Base-by-base conservation (phyloP, 2,797 vertebrate species). In the Schizopygopsis pylzovi region DNA sequence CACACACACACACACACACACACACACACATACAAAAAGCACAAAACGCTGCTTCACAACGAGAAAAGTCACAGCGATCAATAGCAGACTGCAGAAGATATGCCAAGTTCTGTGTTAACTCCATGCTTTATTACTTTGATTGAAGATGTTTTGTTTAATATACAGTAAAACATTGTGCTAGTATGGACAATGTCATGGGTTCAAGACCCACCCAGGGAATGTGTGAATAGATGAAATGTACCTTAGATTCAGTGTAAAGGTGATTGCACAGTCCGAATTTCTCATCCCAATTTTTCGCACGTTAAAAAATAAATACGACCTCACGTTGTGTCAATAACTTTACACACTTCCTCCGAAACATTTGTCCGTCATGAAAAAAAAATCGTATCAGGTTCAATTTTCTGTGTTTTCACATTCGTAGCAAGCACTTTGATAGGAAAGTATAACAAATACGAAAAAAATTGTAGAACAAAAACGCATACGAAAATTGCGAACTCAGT, bases 21-120 rank as follows among this genome's bases (percentile, higher is more conserved):
- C 28, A 33, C 28, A 54, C 28, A 33, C 28, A 33, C 28, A 54
- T 0, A 47, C 15, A 49, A 76, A 28, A 67, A 49, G 37, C 25
- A 71, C 33, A 49, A 43, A 41, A 67, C 6, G n/a, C 47, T 76
- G 72, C 37, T 54, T 49, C 54, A 72, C 70, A 45, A 56, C 1
- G 3, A 45, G 54, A 49, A 49, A 70, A 81, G 70, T 93, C 92
- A 88, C 84, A 85, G 89, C 91, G 91, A 94, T 91, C 88, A 65
- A 88, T 90, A 90, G 88, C 88, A 79, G 39, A 72, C 81, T 79
- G 49, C 61, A 72, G 22, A 59, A 9, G 68, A 56, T 82, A 59
- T 72, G 68, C 28, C 77, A 47, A 45, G 9, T 77, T n/a, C 47
- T 47, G 12, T 13, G 8, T 25, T 61, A 43, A 33, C 71, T 59